Base-by-base conservation (phyloP, 1,140 invertebrate species). In the Plodia interpunctella region DNA sequence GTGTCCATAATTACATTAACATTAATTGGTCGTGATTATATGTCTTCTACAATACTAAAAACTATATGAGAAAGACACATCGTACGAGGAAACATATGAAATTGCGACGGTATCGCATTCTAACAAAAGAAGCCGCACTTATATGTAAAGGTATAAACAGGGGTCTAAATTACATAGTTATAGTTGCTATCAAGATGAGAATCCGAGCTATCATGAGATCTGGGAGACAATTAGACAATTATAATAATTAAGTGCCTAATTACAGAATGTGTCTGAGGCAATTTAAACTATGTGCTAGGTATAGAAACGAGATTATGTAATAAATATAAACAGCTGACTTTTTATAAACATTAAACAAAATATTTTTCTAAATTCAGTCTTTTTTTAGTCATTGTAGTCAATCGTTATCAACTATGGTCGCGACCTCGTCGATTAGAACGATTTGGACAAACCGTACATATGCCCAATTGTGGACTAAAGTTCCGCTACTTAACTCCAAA, bases 141-240 rank as follows among this genome's bases (percentile, higher is more conserved):
- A 44, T 32, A 44, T 44, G 38, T 44, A 17, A 44, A 44, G 38
- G 15, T 44, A 44, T 44, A 44, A 44, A 44, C 38, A 44, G 38
- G 32, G 38, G 5, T 44, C 38, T 44, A 44, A 44, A 44, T 44
- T 44, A 44, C 38, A 44, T 44, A 44, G 5, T 44, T 53, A 53
- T 25, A 63, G 67, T 71, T 58, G 53, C 5, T 30, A 44, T 18
- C 51, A 59, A 63, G 69, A 68, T 65, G 57, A 54, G 51, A 49
- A 15, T 44, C 38, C 38, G 30, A 60, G 62, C 63, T 68, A 73
- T 70, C 67, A 63, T 62, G 58, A 30, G 35, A 38, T 49, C 56
- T 58, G 5, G n/a, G 38, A 50, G 59, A 63, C 64, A 74, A 74
- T 74, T 74, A 68, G 57, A 57, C 63, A 71, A 74, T 74, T 74